Evolutionary conservation across 2,113 vertebrate genomes (phyloP).

Genomic region (Lophura nycthemera): DNA sequence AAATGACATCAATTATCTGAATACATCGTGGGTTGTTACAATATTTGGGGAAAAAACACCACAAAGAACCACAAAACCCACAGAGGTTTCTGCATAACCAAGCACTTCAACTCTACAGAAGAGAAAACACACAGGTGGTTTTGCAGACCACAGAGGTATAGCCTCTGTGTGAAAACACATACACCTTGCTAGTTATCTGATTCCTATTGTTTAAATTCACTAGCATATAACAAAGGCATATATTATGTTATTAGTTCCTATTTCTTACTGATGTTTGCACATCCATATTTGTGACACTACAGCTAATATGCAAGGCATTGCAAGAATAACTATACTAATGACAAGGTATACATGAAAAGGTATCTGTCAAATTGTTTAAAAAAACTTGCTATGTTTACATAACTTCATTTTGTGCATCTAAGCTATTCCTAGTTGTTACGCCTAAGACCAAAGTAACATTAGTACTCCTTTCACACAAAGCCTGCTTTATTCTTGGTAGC

Average conservation of each 20-base stretch:
- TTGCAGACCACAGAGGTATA: not conserved
- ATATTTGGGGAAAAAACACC: not conserved
- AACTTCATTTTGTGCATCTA: not conserved
- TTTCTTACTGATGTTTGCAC: not conserved
- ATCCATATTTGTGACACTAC: not conserved
- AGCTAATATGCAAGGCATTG: not conserved
- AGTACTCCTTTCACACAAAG: not conserved
- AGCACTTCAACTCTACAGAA: not conserved
- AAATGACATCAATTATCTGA: not conserved
- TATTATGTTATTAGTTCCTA: not conserved
- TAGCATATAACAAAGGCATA: not conserved
- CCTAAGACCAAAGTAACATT: not conserved
- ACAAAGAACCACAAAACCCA: not conserved
- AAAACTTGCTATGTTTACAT: not conserved
- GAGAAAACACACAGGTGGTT: not conserved
- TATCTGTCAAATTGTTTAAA: not conserved
- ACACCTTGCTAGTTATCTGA: not conserved
- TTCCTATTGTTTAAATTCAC: not conserved
- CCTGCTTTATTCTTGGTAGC: not conserved
- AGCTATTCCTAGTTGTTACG: not conserved
- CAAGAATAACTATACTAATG: not conserved
- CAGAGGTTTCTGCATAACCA: not conserved
- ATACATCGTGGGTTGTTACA: not conserved
- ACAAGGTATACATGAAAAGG: not conserved
- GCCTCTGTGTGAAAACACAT: not conserved